A percentile compares a stretch with the other conserved stretches of the same genome.
These are phyloP conservation scores for Arnoldichthys spilopterus DNA, from an alignment of 2,797 vertebrate species.

Conservation along the genomic window DNA sequence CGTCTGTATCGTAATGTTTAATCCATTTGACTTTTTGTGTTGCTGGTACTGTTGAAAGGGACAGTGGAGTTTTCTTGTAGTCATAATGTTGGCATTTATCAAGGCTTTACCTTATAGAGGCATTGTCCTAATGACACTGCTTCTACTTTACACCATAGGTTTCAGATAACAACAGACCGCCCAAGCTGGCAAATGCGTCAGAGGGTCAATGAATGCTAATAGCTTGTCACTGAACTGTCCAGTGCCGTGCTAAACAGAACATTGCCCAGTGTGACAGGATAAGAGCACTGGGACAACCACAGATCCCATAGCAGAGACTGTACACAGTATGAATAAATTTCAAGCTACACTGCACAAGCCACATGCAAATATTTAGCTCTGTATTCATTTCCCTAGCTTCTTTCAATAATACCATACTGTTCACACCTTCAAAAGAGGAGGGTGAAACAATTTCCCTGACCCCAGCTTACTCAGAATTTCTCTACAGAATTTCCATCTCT, in stretches of 20 bases:
- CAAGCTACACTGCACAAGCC: slow-evolving; percentile 52
- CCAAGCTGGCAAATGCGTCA: slow-evolving; percentile 7
- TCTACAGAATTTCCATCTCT: slow-evolving; percentile 1
- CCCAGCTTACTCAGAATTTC: slow-evolving; percentile 23
- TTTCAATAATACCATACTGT: slow-evolving; percentile 9
- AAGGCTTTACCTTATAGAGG: neutral
- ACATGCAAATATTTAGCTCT: slow-evolving; percentile 58
- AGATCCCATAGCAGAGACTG: neutral
- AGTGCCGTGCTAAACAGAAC: neutral
- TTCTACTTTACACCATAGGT: neutral
- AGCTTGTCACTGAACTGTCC: slow-evolving; percentile 8
- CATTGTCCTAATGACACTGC: neutral
- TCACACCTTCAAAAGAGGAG: slow-evolving; percentile 9
- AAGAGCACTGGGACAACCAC: neutral
- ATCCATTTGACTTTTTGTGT: slow-evolving; percentile 59
- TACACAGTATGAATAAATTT: slow-evolving; percentile 4
- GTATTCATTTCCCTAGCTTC: slow-evolving; percentile 30
- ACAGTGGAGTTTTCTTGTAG: neutral
- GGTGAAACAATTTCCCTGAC: slow-evolving; percentile 1
- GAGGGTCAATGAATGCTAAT: neutral
- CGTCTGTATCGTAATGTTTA: slow-evolving; percentile 21
- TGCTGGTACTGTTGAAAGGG: slow-evolving; percentile 7
- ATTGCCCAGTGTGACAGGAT: neutral
- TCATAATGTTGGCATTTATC: slow-evolving; percentile 5
- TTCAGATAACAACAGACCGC: neutral